Base-by-base conservation (phyloP, 2,888 invertebrate species). In the Limnephilus rhombicus region DNA sequence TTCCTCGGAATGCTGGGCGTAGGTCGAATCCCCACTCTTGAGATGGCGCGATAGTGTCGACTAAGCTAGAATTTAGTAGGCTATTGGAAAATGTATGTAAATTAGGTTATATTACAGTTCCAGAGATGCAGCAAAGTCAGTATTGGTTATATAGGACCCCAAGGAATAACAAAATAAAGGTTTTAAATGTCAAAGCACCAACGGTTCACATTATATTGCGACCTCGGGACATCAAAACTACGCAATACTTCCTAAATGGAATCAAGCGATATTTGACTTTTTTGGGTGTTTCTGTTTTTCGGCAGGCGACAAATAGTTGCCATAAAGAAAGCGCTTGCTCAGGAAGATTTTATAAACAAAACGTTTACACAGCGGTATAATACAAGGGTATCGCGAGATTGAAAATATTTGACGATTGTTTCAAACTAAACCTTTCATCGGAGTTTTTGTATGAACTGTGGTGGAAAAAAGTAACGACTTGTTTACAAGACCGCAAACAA, bases 41-140 rank as follows among this genome's bases (percentile, higher is more conserved):
- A 41, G 89, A 80, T 90, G 68, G 82, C 37, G 87, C 85, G 93
- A 92, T 93, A 93, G 93, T 93, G 93, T 91, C 91, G 93, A 93
- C 91, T 92, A 92, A 92, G 93, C 93, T 85, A 45, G 91, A 93
- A 93, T 93, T 93, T 93, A 93, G 91, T 93, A 91, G 91, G 90
- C 93, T 92, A 93, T 93, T 93, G 93, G 93, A 93, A 93, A 93
- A 92, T 91, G 93, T 93, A 93, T 92, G 93, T 92, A 93, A 93
- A 93, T 93, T 93, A 92, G 92, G 90, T 85, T 93, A 92, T 93
- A 93, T 91, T 91, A 92, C 90, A 92, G 89, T 92, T 91, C 86
- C 41, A 91, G 92, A 90, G 93, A 83, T 93, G 93, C 90, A 92
- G 90, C 90, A 29, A 88, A 89, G 89, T 90, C 81, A 92, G 80